Evolutionary conservation across 2,797 vertebrate species (phyloP).

Genomic region (Heterohyrax brucei): DNA sequence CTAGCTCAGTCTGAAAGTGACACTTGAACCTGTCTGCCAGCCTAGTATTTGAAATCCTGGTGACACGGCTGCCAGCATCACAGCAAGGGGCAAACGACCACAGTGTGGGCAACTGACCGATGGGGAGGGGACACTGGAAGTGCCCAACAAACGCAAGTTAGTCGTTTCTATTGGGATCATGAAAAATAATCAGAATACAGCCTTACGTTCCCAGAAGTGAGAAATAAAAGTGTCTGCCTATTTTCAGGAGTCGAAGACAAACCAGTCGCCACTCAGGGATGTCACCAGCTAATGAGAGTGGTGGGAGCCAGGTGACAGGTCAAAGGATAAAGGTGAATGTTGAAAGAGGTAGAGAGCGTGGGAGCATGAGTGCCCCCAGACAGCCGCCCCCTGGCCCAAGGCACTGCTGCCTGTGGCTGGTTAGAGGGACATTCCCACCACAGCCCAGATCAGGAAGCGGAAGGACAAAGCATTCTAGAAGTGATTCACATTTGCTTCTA

Average conservation of each 20-base stretch:
- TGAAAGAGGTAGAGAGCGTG: rapidly evolving
- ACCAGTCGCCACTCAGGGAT: not conserved
- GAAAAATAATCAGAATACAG: not conserved
- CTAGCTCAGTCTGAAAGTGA: too few species aligned
- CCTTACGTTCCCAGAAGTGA: not conserved
- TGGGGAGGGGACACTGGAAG: too few species aligned
- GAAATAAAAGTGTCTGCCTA: not conserved
- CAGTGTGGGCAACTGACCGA: too few species aligned
- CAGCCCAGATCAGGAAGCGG: not conserved
- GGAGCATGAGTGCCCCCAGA: too few species aligned
- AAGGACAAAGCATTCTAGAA: not conserved
- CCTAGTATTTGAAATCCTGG: too few species aligned
- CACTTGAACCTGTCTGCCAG: too few species aligned
- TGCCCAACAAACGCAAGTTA: not conserved
- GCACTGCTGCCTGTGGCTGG: too few species aligned
- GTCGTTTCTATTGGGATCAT: rapidly evolving
- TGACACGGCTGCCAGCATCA: too few species aligned
- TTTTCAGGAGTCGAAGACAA: not conserved
- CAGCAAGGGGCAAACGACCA: too few species aligned
- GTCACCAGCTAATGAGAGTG: not conserved
- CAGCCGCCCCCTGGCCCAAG: not conserved
- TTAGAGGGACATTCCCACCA: too few species aligned
- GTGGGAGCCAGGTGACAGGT: too few species aligned
- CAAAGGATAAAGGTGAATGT: rapidly evolving
- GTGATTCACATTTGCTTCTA: not conserved